Conservation (phyloP, 2,797 vertebrate genomes). For the Melanotaenia parkinsoni region DNA sequence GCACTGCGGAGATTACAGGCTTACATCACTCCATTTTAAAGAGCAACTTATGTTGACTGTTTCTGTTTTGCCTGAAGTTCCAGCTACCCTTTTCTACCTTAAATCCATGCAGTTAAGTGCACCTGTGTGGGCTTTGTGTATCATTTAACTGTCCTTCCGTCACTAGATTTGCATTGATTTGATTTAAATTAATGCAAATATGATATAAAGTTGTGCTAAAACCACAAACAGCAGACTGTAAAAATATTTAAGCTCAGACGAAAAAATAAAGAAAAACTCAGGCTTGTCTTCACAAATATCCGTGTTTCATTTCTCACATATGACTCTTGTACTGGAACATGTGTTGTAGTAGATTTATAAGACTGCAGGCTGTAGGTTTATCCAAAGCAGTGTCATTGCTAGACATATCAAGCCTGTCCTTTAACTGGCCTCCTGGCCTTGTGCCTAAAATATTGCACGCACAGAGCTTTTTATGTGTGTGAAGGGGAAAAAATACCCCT, state of each 20-base stretch:
- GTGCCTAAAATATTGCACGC: conserved; percentile 69
- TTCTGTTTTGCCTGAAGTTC: conserved; percentile 19
- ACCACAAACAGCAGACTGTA: background rate
- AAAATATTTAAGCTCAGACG: conserved; percentile 12
- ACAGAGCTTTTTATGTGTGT: conserved; percentile 69
- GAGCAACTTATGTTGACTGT: conserved; percentile 21
- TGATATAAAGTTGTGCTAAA: background rate
- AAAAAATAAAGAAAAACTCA: conserved; percentile 5
- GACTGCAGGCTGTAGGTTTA: conserved; percentile 48
- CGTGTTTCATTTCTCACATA: conserved; percentile 45
- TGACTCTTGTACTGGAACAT: conserved; percentile 33
- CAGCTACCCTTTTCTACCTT: background rate
- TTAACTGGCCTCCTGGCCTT: conserved; percentile 66
- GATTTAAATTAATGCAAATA: conserved; percentile 25
- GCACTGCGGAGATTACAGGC: conserved; percentile 22
- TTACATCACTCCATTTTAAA: conserved; percentile 33
- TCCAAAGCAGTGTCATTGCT: conserved; percentile 53
- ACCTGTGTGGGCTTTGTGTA: conserved; percentile 34
- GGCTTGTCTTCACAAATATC: conserved; percentile 32
- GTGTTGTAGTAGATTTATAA: conserved; percentile 38
- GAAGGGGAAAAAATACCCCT: conserved; percentile 54
- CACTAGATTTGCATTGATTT: conserved; percentile 20
- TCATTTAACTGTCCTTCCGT: conserved; percentile 17
- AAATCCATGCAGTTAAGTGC: conserved; percentile 10
- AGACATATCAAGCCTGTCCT: conserved; percentile 66